Base-by-base conservation (phyloP, 92 coral and sea anemone species). In the Porites divaricata region DNA sequence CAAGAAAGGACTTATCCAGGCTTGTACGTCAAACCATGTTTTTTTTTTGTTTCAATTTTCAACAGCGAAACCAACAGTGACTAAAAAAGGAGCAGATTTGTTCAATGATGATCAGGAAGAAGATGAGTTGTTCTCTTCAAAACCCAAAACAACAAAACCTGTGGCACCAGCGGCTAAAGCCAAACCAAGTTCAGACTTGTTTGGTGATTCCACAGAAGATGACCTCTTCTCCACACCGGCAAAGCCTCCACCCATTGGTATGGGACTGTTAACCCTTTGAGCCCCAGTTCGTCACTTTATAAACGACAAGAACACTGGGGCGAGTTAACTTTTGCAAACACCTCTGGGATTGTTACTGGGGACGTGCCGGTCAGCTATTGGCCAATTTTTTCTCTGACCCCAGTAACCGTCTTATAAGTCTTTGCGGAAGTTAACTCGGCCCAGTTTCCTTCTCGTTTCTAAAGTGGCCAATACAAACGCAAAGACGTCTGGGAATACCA, bases 181-280 rank as follows among this genome's bases (percentile, higher is more conserved):
- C 65, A 90, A 81, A 80, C 87, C 94, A 61, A 93, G 83, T 73
- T 86, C 88, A 14, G 95, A 88, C 57, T 86, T 96, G 69, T 96
- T 94, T 59, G 93, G 91, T 76, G 89, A 90, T 83, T 92, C 91
- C 1, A 92, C 93, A 12, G 98, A 94, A 20, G 92, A 89, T 76
- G 96, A 91, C 62, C 92, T 94, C 14, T 96, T 96, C 74, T 85
- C 93, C 23, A 68, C 87, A 51, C 87, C 94, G 35, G 24, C 68
- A 8, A 80, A 58, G 74, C 83, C 74, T 67, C 78, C 74, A 35
- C 11, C 81, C 28, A 48, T 13, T 14, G 85, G 85, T 80, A 69
- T 68, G 76, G 68, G 6, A 9, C 25, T 9, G 20, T 8, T 8
- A n/a, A 48, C 45, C 45, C 45, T 35, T 35, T 35, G 45, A 35